A percentile compares a stretch with the other conserved stretches of the same genome.
Evolutionary conservation across 2,113 vertebrate species (phyloP).

Genomic region (Geococcyx californianus): DNA sequence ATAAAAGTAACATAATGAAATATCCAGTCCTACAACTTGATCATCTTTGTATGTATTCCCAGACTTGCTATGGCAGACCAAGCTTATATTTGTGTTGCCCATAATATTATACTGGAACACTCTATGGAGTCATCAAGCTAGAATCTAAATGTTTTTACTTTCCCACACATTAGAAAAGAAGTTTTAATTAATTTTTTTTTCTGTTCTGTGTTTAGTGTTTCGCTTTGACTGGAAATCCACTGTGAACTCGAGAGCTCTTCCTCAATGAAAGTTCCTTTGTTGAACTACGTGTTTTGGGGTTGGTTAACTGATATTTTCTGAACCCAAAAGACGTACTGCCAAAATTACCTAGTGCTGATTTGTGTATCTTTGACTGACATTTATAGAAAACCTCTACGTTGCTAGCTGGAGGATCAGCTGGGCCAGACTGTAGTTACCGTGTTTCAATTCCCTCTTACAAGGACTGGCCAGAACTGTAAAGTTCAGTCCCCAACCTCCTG

Average conservation of each 20-base stretch:
- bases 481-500: background rate
- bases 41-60: background rate
- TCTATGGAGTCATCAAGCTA: rapidly evolving
- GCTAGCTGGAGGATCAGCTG: background rate
- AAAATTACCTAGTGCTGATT: background rate
- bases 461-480: background rate
- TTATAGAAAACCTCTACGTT: background rate
- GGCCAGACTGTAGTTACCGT: background rate
- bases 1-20: background rate
- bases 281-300: background rate
- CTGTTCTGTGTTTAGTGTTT: background rate
- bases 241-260: background rate
- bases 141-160: background rate
- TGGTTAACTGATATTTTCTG: background rate
- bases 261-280: background rate
- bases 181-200: background rate
- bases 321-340: background rate
- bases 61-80: background rate
- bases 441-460: no score
- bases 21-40: background rate
- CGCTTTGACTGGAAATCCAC: background rate
- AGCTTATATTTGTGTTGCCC: rapidly evolving
- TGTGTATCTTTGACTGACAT: background rate
- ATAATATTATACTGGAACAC: background rate
- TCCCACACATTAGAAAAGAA: background rate